Conservation (phyloP, 1,140 invertebrate genomes). For the Euwallacea similis region DNA sequence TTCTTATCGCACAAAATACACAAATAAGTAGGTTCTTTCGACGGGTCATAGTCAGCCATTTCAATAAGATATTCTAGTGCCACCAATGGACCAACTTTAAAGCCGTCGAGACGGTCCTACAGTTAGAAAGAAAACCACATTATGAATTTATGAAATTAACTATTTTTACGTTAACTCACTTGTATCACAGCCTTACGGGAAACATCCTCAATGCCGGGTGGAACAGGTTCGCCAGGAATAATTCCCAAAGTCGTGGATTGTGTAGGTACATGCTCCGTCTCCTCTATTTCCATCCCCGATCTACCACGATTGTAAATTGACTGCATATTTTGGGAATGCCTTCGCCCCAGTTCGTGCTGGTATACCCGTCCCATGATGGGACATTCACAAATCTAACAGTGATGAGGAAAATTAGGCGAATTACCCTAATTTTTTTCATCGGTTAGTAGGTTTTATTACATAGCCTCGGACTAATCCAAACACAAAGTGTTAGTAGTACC, state of each 20-base stretch:
- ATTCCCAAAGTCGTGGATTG: conserved; percentile 50
- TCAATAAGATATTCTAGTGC: conserved; percentile 73
- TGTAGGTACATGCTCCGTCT: conserved; percentile 3
- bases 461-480: too few relatives aligned
- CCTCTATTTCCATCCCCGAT: not conserved
- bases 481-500: not conserved
- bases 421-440: not conserved
- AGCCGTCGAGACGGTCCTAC: conserved; percentile 50
- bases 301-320: conserved; percentile 12
- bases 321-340: conserved; percentile 41
- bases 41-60: conserved; percentile 62
- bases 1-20: conserved; percentile 76
- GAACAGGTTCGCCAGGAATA: conserved; percentile 67
- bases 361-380: conserved; percentile 51
- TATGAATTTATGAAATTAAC: not conserved
- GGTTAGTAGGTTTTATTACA: too few relatives aligned
- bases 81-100: conserved; percentile 53
- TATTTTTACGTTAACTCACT: conserved; percentile 47
- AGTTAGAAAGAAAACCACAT: not conserved
- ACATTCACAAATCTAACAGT: conserved; percentile 45
- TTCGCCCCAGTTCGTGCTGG: conserved; percentile 50
- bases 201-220: conserved; percentile 69
- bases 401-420: not conserved
- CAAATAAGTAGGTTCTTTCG: conserved; percentile 68
- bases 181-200: conserved; percentile 60